Conservation (phyloP, 2,888 invertebrate genomes). For the Drosophila parthenogenetica region DNA sequence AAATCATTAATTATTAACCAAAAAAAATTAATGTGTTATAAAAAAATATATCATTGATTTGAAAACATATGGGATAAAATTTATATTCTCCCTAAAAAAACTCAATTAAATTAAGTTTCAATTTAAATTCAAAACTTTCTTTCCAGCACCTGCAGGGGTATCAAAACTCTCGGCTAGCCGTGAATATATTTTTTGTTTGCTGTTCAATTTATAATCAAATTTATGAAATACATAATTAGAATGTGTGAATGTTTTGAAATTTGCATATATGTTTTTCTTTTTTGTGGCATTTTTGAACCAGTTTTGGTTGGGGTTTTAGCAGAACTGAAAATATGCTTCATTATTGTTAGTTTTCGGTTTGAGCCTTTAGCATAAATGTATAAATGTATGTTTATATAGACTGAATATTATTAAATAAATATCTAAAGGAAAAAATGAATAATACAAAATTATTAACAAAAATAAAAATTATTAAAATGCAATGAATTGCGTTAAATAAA, state of each 20-base stretch:
- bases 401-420: conserved; percentile 77
- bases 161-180: conserved; percentile 31
- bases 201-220: conserved; percentile 31
- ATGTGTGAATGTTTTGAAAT: conserved; percentile 33
- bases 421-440: conserved; percentile 33
- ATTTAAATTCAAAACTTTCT: background rate
- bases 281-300: conserved; percentile 37
- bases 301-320: conserved; percentile 58
- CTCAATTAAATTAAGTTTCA: too few relatives aligned
- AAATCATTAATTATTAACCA: too few relatives aligned
- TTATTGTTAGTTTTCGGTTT: conserved; percentile 44
- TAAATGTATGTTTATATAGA: conserved; percentile 80
- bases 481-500: conserved; percentile 56
- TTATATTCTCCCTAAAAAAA: too few relatives aligned
- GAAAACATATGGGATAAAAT: too few relatives aligned
- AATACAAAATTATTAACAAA: conserved; percentile 41
- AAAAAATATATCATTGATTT: too few relatives aligned
- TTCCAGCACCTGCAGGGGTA: conserved; percentile 22
- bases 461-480: conserved; percentile 26
- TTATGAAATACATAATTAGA: conserved; percentile 28
- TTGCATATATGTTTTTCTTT: conserved; percentile 21
- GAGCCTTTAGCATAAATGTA: conserved; percentile 71
- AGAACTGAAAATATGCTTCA: conserved; percentile 68
- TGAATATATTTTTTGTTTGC: background rate
- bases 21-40: too few relatives aligned